phyloP scores from a whole-genome alignment of 2,888 invertebrate species.

The Pristionchus exspectatus region DNA sequence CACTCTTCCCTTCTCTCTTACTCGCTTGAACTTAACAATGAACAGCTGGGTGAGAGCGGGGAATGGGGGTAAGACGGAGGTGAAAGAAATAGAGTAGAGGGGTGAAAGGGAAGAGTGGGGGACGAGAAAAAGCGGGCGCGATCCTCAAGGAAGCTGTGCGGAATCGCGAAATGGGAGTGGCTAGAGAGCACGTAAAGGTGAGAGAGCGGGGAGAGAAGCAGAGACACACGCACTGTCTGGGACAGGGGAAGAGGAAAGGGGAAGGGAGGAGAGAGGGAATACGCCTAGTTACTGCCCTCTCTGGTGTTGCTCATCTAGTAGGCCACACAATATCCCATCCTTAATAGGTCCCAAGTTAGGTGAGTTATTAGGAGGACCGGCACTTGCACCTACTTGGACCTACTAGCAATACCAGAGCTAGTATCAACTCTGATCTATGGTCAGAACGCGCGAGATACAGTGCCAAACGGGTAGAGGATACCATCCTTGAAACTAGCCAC shows the following conservation, averaged over 20 bases:
- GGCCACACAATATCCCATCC: too few relatives aligned
- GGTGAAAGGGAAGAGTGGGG: background rate
- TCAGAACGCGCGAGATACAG: too few relatives aligned
- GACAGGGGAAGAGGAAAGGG: background rate
- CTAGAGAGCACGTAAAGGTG: background rate
- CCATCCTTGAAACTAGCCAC: too few relatives aligned
- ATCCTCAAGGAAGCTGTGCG: background rate
- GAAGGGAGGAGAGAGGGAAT: background rate
- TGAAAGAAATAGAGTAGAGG: background rate
- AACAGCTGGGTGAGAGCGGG: background rate
- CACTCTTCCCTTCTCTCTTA: too few relatives aligned
- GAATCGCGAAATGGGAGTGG: background rate
- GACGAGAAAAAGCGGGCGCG: background rate
- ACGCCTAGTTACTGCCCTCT: conserved; percentile 13
- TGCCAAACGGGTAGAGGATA: too few relatives aligned
- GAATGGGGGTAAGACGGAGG: background rate
- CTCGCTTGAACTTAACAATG: background rate
- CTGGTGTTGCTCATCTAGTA: background rate
- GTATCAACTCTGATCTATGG: too few relatives aligned
- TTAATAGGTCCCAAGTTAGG: too few relatives aligned
- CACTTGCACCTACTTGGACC: too few relatives aligned
- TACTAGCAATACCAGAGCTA: too few relatives aligned
- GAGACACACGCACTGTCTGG: background rate
- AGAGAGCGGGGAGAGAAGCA: background rate
- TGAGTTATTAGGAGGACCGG: too few relatives aligned